Conservation (phyloP, 2,797 vertebrate genomes). For the Rhabdophis nuchalis region DNA sequence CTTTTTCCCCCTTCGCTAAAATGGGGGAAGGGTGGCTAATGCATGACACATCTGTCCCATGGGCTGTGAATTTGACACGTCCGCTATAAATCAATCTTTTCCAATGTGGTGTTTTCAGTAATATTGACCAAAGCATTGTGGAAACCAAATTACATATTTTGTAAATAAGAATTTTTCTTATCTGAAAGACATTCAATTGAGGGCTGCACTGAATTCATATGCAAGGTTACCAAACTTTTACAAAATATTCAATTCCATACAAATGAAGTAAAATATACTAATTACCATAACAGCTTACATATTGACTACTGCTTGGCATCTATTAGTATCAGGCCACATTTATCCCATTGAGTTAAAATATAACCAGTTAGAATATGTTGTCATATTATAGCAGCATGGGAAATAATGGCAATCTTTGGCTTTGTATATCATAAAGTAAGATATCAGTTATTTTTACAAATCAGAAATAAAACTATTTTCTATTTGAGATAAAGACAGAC, state of each 20-base stretch:
- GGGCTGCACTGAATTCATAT: not conserved
- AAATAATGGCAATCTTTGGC: not conserved
- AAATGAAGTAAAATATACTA: not conserved
- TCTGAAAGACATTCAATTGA: not conserved
- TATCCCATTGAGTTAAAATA: not conserved
- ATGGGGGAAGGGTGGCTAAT: too few species aligned
- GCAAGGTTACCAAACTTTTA: not conserved
- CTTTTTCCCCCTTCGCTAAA: too few species aligned
- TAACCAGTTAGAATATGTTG: not conserved
- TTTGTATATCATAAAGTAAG: not conserved
- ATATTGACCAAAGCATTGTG: not conserved
- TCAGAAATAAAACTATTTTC: not conserved
- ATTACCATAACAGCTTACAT: not conserved
- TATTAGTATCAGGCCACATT: not conserved
- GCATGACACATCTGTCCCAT: too few species aligned
- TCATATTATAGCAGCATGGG: not conserved
- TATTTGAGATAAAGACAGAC: not conserved
- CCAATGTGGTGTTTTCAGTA: not conserved
- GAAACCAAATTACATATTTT: not conserved
- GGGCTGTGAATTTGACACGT: too few species aligned
- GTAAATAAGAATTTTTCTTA: not conserved
- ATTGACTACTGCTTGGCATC: not conserved
- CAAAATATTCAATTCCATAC: not conserved
- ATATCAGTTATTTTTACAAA: not conserved
- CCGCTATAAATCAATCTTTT: not conserved